Evolutionary conservation across 2,888 invertebrate genomes (phyloP), one percentile per base, ranked within the genome.

Genomic region (Vannuccia rotundouncinata): DNA sequence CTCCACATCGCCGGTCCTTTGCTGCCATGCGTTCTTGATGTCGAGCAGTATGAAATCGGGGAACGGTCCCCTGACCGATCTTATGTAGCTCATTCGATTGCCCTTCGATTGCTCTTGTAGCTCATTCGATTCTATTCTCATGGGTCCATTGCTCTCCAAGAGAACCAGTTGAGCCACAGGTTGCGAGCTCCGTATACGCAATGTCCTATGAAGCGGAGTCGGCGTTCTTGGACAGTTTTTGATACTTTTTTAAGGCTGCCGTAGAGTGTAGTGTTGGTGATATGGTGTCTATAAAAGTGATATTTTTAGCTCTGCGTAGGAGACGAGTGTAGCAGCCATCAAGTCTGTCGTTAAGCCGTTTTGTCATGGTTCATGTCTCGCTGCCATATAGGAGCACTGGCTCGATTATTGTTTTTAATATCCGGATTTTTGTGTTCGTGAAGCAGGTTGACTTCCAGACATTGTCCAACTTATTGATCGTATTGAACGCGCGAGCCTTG

Each of bases 251-350:
- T 17, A 13, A 66, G 22, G 66, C 22, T 66, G 66, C 22, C 25
- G 66, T 66, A 66, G 66, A 66, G 66, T 22, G 10, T 66, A 13
- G 66, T 27, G 2, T 66, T 66, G 66, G 66, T 66, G 5, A 66
- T 66, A 66, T 66, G 66, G 5, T 66, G 22, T 2, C 66, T 66
- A 22, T 66, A 66, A n/a, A n/a, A 2, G 10, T 66, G 66, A 66
- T 22, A 66, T 66, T 13, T 66, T 66, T 66, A 13, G 5, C 66
- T 66, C 66, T 66, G 66, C 22, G 25, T 22, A 66, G 66, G 66
- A 66, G 5, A 66, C 66, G 17, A 13, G 66, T 66, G 66, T 66
- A 66, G 66, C 66, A 66, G 13, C 66, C 66, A 66, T 66, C 66
- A 22, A 66, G 66, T 66, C 66, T 66, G 66, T 66, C 25, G 66